Percentiles rank a stretch among this genome's conserved stretches.
Evolutionary conservation across 2,888 invertebrate genomes (phyloP).

Genomic region (Griposia aprilina): DNA sequence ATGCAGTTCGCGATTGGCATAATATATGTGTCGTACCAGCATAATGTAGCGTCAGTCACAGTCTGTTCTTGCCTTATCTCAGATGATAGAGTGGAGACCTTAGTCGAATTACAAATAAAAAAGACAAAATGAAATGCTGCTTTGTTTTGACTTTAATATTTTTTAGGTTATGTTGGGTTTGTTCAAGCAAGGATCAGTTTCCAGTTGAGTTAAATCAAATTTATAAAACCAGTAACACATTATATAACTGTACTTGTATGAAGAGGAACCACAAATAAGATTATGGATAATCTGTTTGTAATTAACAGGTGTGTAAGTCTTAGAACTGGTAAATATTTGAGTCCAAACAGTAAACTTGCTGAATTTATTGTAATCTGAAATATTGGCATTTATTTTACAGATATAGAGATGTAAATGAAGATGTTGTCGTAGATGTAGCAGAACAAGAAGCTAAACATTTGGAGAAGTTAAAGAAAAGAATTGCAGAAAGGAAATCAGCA

Average conservation of each 20-base stretch:
- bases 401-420: slow-evolving; percentile 85
- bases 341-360: neutral
- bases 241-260: neutral
- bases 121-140: neutral
- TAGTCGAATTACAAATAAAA: neutral
- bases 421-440: slow-evolving; percentile 72
- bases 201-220: neutral
- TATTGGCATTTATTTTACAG: slow-evolving; percentile 70
- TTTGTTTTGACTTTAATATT: slow-evolving; percentile 17
- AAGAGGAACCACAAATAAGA: slow-evolving; percentile 2
- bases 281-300: slow-evolving; percentile 92
- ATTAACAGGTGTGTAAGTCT: slow-evolving; percentile 91
- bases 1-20: neutral
- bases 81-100: neutral
- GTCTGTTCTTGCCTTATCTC: neutral
- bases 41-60: too few species aligned
- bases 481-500: slow-evolving; percentile 89
- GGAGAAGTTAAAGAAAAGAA: slow-evolving; percentile 90
- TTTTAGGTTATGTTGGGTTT: slow-evolving; percentile 21
- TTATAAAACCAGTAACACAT: neutral
- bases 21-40: too few species aligned
- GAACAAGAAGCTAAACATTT: slow-evolving; percentile 90
- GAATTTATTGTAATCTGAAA: neutral
- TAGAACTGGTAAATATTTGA: neutral
- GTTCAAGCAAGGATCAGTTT: neutral